Conservation (phyloP, 2,797 vertebrate species). For the Spondyliosoma cantharus region DNA sequence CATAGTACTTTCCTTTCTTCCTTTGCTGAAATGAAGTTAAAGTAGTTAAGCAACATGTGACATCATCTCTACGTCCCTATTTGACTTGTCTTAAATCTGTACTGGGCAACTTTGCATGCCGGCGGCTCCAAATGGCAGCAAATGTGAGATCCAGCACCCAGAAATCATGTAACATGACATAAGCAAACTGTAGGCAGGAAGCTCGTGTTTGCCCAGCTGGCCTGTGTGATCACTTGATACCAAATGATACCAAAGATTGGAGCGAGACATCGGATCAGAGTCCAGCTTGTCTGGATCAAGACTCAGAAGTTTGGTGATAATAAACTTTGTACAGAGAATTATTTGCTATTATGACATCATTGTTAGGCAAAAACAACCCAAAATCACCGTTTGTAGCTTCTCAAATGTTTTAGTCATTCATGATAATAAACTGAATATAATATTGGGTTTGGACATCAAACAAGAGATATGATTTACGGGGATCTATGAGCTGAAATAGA, state of each 20-base stretch:
- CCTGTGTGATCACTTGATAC: conserved; percentile 34
- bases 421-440: background rate
- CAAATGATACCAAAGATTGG: conserved; percentile 28
- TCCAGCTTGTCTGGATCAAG: conserved; percentile 16
- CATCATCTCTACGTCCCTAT: background rate
- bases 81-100: conserved; percentile 43
- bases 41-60: conserved; percentile 24
- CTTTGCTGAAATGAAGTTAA: background rate
- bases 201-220: conserved; percentile 49
- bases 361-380: background rate
- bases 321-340: conserved; percentile 10
- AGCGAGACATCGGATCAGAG: conserved; percentile 26
- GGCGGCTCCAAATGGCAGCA: conserved; percentile 34
- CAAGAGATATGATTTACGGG: too few relatives aligned
- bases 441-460: background rate
- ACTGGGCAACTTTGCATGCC: conserved; percentile 13
- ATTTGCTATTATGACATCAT: background rate
- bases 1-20: background rate
- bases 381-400: background rate
- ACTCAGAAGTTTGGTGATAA: conserved; percentile 6
- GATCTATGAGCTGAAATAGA: too few relatives aligned
- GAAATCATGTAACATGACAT: conserved; percentile 41
- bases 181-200: conserved; percentile 49
- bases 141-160: conserved; percentile 27
- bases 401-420: background rate